phyloP scores from a whole-genome alignment of 2,888 invertebrate species.

The Macaria notata region DNA sequence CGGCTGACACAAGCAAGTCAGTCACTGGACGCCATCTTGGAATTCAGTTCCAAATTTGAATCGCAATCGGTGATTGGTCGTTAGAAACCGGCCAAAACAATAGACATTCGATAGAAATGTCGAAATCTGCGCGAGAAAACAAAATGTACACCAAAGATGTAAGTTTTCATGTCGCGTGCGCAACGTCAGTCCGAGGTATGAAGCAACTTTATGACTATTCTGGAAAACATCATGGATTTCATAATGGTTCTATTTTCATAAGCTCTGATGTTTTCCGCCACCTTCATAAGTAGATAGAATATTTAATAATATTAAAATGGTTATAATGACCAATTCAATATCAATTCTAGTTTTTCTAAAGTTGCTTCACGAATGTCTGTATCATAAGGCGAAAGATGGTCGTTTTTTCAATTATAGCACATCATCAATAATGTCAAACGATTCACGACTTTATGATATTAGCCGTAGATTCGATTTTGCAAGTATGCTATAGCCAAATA shows the following conservation, averaged over 20 bases:
- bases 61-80: constrained; percentile 5
- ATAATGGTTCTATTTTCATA: too few species aligned
- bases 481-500: constrained; percentile 18
- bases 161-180: constrained; percentile 14
- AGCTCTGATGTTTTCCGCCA: too few species aligned
- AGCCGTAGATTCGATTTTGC: background rate
- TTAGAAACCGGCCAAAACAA: constrained; percentile 6
- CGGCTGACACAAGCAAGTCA: background rate
- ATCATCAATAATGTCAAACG: background rate
- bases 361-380: constrained; percentile 10
- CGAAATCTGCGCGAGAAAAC: constrained; percentile 10
- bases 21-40: constrained; percentile 7
- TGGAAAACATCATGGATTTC: too few species aligned
- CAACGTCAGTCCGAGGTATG: constrained; percentile 21
- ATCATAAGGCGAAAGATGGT: constrained; percentile 9
- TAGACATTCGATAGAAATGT: background rate
- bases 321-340: too few species aligned
- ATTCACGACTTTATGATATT: background rate
- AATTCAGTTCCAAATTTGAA: constrained; percentile 5
- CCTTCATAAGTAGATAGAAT: too few species aligned
- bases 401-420: constrained; percentile 14
- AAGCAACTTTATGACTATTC: background rate
- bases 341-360: too few species aligned
- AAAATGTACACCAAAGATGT: background rate
- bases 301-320: too few species aligned